Percentiles rank a stretch among this genome's conserved stretches.
Conservation (phyloP, 2,888 invertebrate species). For the Lasioglossum malachurum region DNA sequence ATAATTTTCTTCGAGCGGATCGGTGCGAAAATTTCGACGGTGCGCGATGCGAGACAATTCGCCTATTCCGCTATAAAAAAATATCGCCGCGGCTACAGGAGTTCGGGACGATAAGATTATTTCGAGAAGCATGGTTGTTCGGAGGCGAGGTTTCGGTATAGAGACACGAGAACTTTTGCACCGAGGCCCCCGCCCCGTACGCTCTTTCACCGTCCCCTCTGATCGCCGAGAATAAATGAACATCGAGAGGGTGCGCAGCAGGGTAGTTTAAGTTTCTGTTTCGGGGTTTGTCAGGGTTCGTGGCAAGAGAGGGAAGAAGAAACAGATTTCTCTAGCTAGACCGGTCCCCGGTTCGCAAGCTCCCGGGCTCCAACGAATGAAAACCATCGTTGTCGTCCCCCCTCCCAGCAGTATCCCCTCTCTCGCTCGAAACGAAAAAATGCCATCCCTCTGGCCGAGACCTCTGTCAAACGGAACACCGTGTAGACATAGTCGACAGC, state of each 20-base stretch:
- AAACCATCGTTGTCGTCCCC: background rate
- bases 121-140: background rate
- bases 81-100: background rate
- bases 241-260: background rate
- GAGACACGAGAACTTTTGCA: background rate
- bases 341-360: background rate
- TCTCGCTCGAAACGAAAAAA: background rate
- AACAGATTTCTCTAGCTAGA: constrained; percentile 14
- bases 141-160: background rate
- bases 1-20: background rate
- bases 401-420: background rate
- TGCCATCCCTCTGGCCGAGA: background rate
- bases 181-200: background rate
- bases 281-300: background rate
- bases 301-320: constrained; percentile 19
- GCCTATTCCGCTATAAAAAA: background rate
- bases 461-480: background rate
- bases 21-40: background rate
- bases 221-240: background rate
- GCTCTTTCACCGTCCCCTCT: background rate
- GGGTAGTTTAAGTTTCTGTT: background rate
- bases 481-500: too few relatives aligned
- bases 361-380: background rate
- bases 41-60: background rate
- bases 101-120: background rate